phyloP scores from a whole-genome alignment of 2,113 vertebrate species.

The Chaetops frenatus region DNA sequence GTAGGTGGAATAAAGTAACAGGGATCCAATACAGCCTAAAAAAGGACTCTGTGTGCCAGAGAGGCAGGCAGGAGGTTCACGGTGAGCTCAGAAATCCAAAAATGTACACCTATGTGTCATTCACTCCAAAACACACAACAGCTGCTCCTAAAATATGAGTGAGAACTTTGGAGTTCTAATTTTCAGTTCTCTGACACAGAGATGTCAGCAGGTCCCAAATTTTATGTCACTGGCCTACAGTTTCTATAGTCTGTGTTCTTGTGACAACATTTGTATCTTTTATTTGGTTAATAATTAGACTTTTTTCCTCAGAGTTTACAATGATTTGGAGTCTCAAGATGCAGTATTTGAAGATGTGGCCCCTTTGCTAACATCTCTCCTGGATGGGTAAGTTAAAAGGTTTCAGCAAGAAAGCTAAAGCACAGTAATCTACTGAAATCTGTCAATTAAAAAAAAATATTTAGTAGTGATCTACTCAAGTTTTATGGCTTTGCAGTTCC shows the following conservation, averaged over 20 bases:
- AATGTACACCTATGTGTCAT: accelerated
- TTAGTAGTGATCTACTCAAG: background rate
- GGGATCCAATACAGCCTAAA: background rate
- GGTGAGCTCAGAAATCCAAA: background rate
- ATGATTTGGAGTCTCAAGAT: constrained; percentile 72
- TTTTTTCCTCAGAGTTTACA: constrained; percentile 73
- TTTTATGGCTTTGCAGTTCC: background rate
- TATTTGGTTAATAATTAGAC: background rate
- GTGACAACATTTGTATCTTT: background rate
- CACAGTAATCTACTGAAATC: background rate
- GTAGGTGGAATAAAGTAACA: background rate
- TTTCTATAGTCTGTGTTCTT: background rate
- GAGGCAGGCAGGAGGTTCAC: background rate
- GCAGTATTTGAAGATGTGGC: constrained; percentile 77
- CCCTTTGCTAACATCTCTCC: constrained; percentile 79
- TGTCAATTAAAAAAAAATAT: too few relatives aligned
- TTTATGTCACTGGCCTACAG: background rate
- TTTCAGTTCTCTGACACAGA: background rate
- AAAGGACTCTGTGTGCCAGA: background rate
- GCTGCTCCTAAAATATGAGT: background rate
- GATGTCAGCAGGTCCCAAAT: background rate
- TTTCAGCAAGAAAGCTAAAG: background rate
- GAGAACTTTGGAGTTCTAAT: background rate
- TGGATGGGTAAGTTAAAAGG: constrained; percentile 78
- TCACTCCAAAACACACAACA: background rate